phyloP scores from a whole-genome alignment of 2,113 vertebrate species.

The Callocephalon fimbriatum region DNA sequence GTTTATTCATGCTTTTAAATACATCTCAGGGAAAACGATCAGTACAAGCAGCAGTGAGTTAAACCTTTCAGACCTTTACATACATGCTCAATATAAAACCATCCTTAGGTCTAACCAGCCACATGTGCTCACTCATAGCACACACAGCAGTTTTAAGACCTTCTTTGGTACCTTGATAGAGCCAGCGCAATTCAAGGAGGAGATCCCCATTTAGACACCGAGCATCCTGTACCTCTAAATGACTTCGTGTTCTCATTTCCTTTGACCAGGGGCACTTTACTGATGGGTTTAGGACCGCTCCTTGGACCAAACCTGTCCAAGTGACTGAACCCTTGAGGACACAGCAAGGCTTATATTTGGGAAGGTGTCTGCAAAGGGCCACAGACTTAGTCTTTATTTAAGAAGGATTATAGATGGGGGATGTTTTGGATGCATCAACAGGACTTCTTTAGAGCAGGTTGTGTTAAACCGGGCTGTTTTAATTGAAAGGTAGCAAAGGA shows the following conservation, averaged over 20 bases:
- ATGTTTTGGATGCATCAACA: background rate
- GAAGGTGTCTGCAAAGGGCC: background rate
- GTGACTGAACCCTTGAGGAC: background rate
- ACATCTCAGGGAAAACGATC: rapidly evolving
- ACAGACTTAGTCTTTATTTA: background rate
- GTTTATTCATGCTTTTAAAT: background rate
- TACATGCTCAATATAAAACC: rapidly evolving
- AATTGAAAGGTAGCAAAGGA: background rate
- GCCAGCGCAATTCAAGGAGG: background rate
- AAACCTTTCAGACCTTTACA: background rate
- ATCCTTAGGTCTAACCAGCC: background rate
- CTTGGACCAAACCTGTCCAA: background rate
- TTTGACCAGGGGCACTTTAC: background rate
- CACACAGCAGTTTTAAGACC: background rate
- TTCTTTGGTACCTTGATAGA: background rate
- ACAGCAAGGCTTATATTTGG: background rate
- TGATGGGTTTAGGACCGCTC: background rate
- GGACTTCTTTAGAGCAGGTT: background rate
- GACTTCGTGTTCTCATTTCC: background rate
- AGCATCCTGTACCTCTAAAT: background rate
- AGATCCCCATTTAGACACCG: background rate
- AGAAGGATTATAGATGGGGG: background rate
- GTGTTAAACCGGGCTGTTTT: background rate
- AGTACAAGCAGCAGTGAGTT: background rate
- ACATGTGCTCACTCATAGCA: rapidly evolving